A percentile compares a stretch with the other conserved stretches of the same genome.
phyloP scores from a whole-genome alignment of 2,888 invertebrate species.

The Zygaena filipendulae region DNA sequence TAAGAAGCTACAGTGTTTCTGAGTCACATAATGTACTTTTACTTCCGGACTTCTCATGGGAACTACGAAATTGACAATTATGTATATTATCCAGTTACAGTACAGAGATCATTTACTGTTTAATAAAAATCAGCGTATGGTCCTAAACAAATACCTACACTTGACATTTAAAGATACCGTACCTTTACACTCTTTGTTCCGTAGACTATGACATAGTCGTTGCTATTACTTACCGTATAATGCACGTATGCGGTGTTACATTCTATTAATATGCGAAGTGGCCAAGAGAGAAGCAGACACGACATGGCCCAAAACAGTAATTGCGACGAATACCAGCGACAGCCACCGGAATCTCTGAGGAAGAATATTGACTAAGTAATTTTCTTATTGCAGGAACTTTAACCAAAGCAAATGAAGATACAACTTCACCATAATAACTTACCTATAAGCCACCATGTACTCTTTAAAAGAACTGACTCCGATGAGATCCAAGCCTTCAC shows the following conservation, averaged over 20 bases:
- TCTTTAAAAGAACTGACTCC: slow-evolving; percentile 70
- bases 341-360: slow-evolving; percentile 56
- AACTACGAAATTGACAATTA: too few species aligned
- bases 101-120: too few species aligned
- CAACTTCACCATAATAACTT: slow-evolving; percentile 13
- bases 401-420: not conserved
- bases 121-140: too few species aligned
- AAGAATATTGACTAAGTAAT: slow-evolving; percentile 11
- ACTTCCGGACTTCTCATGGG: too few species aligned
- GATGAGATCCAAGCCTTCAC: slow-evolving; percentile 81
- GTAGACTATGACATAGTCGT: too few species aligned
- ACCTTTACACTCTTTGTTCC: too few species aligned
- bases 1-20: too few species aligned
- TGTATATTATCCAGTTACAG: too few species aligned
- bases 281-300: slow-evolving; percentile 83
- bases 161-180: too few species aligned
- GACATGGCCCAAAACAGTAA: slow-evolving; percentile 81
- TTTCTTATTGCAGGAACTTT: not conserved
- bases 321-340: slow-evolving; percentile 76
- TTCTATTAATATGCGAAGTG: slow-evolving; percentile 80
- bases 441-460: slow-evolving; percentile 67
- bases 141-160: too few species aligned
- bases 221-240: slow-evolving; percentile 77
- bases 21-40: too few species aligned
- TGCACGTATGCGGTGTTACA: slow-evolving; percentile 85